Percentiles rank a stretch among this genome's conserved stretches.
Conservation (phyloP, 1,140 invertebrate species). For the Heliconius melpomene region DNA sequence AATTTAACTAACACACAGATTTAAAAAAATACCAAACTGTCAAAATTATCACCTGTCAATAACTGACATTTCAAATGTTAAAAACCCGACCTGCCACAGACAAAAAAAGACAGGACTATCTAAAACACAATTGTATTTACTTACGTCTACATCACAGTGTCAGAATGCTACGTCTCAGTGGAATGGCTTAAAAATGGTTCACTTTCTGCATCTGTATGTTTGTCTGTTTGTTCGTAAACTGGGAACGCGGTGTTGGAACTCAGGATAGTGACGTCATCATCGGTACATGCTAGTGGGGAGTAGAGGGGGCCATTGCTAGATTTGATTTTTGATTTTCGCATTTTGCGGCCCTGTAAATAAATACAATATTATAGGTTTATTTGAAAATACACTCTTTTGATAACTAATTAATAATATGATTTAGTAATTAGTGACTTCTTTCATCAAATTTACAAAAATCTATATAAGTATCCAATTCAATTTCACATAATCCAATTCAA, state of each 20-base stretch:
- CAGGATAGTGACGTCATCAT: slow-evolving; percentile 64
- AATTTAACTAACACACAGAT: not conserved
- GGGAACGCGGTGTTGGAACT: slow-evolving; percentile 50
- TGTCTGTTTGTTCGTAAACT: slow-evolving; percentile 38
- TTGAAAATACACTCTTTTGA: not conserved
- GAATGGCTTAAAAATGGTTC: slow-evolving; percentile 70
- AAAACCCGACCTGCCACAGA: not conserved
- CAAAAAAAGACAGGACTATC: not conserved
- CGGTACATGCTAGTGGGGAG: slow-evolving; percentile 63
- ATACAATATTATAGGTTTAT: not conserved
- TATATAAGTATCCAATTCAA: not conserved
- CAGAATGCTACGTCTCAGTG: slow-evolving; percentile 54
- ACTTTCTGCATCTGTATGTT: slow-evolving; percentile 41
- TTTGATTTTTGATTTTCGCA: slow-evolving; percentile 32
- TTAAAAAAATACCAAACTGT: not conserved
- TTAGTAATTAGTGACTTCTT: too few species aligned
- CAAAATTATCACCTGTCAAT: not conserved
- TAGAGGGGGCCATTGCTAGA: slow-evolving; percentile 56
- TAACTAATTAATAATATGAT: too few species aligned
- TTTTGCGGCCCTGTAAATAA: slow-evolving; percentile 28
- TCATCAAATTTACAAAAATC: not conserved
- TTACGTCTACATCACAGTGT: slow-evolving; percentile 70
- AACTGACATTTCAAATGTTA: not conserved
- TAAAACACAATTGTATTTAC: slow-evolving; percentile 38
- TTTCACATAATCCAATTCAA: too few species aligned